These are phyloP conservation scores for Dinoponera quadriceps DNA, from an alignment of 1,140 invertebrate genomes.

Conservation along the genomic window DNA sequence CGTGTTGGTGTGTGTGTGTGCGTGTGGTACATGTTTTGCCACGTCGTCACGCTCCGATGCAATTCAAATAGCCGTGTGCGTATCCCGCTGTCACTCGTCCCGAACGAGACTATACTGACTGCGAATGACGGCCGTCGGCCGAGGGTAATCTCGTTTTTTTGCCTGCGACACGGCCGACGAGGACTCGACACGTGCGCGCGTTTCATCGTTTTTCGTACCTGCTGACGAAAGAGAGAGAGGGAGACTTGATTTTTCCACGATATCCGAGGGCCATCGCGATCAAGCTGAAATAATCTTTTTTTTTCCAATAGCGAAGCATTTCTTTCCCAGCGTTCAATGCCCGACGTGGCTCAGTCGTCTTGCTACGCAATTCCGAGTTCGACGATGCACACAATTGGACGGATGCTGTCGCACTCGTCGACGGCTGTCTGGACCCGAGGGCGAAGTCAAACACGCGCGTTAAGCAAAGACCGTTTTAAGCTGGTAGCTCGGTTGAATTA, in stretches of 20 bases:
- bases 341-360: neutral
- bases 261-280: too few relatives aligned
- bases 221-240: neutral
- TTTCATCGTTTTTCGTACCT: neutral
- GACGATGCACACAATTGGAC: conserved; percentile 26
- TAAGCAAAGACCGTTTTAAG: conserved; percentile 18
- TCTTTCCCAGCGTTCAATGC: neutral
- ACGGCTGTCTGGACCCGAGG: conserved; percentile 1
- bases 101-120: neutral
- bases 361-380: neutral
- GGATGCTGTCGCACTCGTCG: conserved; percentile 2
- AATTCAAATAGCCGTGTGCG: conserved; percentile 44
- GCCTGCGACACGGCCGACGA: neutral
- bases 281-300: too few relatives aligned
- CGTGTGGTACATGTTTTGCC: conserved; percentile 18
- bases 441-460: conserved; percentile 24
- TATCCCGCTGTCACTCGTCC: conserved; percentile 7
- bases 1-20: conserved; percentile 3
- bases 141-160: conserved; percentile 6
- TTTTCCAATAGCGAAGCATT: neutral
- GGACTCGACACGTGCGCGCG: neutral
- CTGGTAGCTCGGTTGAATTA: conserved; percentile 39
- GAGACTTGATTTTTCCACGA: too few relatives aligned
- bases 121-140: conserved; percentile 16
- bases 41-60: conserved; percentile 34